Conservation (phyloP, 2,888 invertebrate genomes). For the Falcaria lacertinaria region DNA sequence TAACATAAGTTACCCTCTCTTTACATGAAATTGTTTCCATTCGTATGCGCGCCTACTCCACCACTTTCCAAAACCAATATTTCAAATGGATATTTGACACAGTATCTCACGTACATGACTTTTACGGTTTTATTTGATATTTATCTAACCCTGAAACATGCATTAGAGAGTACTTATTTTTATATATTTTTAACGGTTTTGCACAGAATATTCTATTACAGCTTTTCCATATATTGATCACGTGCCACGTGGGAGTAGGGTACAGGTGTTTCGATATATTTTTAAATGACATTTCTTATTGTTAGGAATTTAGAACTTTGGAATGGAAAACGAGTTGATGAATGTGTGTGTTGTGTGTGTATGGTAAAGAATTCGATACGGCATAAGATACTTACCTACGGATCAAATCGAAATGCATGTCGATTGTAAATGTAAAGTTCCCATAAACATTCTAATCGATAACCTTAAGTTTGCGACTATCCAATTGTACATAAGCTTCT, state of each 20-base stretch:
- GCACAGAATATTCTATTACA: constrained; percentile 16
- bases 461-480: constrained; percentile 35
- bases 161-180: constrained; percentile 30
- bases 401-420: constrained; percentile 13
- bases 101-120: constrained; percentile 41
- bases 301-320: too few relatives aligned
- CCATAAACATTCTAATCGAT: constrained; percentile 50
- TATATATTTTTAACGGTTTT: constrained; percentile 23
- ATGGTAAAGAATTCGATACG: neutral
- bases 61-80: constrained; percentile 42
- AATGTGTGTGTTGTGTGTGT: too few relatives aligned
- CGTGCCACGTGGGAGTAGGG: neutral
- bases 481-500: constrained; percentile 23
- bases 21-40: too few relatives aligned
- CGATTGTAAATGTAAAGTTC: constrained; percentile 40
- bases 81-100: constrained; percentile 61
- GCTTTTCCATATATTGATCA: constrained; percentile 34
- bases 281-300: too few relatives aligned
- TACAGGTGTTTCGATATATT: neutral
- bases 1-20: too few relatives aligned
- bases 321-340: too few relatives aligned
- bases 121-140: constrained; percentile 38
- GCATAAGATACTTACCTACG: constrained; percentile 12
- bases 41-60: constrained; percentile 20
- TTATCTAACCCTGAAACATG: constrained; percentile 40